Evolutionary conservation across 1,140 invertebrate genomes (phyloP), one percentile per base, ranked within the genome.

Genomic region (fruit fly (Drosophila melanogaster)): DNA sequence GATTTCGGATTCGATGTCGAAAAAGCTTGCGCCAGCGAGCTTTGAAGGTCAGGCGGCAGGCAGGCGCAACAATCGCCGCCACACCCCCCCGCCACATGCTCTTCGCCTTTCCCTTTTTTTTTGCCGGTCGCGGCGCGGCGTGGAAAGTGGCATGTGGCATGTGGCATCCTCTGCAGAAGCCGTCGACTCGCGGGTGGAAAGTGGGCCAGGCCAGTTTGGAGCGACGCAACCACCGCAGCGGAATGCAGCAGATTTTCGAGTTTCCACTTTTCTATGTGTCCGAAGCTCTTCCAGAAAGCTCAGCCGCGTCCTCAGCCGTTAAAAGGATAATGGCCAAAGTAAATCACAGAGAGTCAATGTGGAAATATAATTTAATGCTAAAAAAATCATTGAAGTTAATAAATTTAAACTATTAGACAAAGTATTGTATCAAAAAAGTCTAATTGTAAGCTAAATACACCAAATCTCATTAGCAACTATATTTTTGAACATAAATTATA

Each of bases 221-320:
- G 46, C 46, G 57, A 35, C 33, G 57, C 61, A 57, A 17, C 56
- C 24, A 22, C 60, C 65, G 65, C 72, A 81, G 55, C 49, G 26
- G 60, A 71, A 79, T 84, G 80, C 77, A 85, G 77, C 60, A 59
- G 49, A 71, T 46, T 79, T 84, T 84, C 80, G 81, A 76, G 57
- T 38, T 84, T 84, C 80, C 80, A 55, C n/a, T 22, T 67, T 76
- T 56, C 76, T 50, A 55, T 8, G 22, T n/a, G 22, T 14, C 60
- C 47, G 61, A 70, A 80, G 78, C 78, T 58, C 43, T 33, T 33
- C 40, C 44, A 70, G 8, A 26, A 59, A 19, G 37, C 35, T 44
- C 12, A 38, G 22, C 38, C 33, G 43, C 12, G 33, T 33, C 41
- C 4, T 22, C 17, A 30, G 19, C 17, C 11, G 14, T 30, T 57